These are phyloP conservation scores for Porites divaricata DNA, from an alignment of 92 coral and sea anemone species.

Conservation along the genomic window DNA sequence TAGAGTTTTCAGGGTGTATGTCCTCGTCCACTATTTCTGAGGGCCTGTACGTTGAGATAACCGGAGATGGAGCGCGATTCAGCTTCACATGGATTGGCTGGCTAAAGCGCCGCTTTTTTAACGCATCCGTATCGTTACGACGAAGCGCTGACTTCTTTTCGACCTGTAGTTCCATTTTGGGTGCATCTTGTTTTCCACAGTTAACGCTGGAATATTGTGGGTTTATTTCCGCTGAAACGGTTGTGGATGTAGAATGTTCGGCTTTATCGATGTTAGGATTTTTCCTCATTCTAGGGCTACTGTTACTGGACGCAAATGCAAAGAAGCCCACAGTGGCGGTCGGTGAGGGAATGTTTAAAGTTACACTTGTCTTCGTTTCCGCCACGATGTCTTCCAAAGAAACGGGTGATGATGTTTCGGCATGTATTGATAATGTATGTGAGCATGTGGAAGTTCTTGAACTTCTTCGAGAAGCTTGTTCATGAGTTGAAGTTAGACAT, in stretches of 20 bases:
- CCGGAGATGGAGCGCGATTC: not conserved
- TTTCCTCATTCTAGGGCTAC: constrained; percentile 19
- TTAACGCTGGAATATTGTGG: constrained; percentile 1
- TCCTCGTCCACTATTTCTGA: constrained; percentile 2
- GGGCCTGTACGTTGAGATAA: constrained; percentile 4
- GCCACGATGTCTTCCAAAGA: constrained; percentile 59
- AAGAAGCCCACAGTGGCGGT: constrained; percentile 39
- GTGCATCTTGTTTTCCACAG: not conserved
- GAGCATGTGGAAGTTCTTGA: constrained; percentile 65
- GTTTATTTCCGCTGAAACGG: constrained; percentile 29
- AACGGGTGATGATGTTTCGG: constrained; percentile 73
- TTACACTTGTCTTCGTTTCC: constrained; percentile 67
- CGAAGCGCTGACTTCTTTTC: not conserved
- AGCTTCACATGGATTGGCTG: constrained; percentile 34
- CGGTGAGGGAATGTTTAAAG: constrained; percentile 56
- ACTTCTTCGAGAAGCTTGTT: constrained; percentile 43
- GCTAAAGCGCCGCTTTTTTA: constrained; percentile 26
- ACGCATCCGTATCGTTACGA: constrained; percentile 17
- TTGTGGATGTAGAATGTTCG: constrained; percentile 16
- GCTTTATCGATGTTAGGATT: constrained; percentile 1
- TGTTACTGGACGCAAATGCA: constrained; percentile 44
- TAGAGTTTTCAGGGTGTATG: not conserved
- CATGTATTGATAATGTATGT: constrained; percentile 69
- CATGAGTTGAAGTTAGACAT: constrained; percentile 53
- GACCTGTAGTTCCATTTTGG: not conserved